Evolutionary conservation across 1,140 invertebrate genomes (phyloP).

Genomic region (Procambarus virginalis): DNA sequence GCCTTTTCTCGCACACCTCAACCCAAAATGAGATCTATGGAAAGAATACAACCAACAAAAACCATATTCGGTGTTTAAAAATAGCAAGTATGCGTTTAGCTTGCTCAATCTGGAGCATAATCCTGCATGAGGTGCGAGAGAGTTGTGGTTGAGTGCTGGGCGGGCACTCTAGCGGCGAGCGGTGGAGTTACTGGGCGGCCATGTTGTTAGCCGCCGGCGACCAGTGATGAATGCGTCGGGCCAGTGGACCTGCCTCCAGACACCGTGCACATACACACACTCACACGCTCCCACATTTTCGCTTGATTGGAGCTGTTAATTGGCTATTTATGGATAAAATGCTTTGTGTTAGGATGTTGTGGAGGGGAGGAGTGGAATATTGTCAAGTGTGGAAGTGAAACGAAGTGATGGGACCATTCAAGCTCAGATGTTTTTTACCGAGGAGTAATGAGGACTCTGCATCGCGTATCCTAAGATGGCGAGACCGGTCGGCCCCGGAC

Average conservation of each 20-base stretch:
- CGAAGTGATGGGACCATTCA: constrained; percentile 67
- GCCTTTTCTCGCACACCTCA: not conserved
- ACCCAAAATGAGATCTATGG: not conserved
- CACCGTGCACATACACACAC: constrained; percentile 37
- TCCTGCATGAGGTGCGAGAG: constrained; percentile 13
- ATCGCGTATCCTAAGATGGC: constrained; percentile 68
- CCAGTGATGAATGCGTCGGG: constrained; percentile 66
- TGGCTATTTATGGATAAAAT: constrained; percentile 54
- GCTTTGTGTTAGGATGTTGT: constrained; percentile 51
- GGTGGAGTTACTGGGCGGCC: constrained; percentile 61
- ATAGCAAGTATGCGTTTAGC: constrained; percentile 24
- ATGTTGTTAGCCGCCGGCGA: constrained; percentile 60
- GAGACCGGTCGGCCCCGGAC: constrained; percentile 64
- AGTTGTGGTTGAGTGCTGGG: constrained; percentile 51
- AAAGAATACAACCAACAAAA: not conserved
- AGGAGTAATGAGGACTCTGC: constrained; percentile 59
- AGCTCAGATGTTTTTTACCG: constrained; percentile 54
- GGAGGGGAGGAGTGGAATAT: constrained; percentile 38
- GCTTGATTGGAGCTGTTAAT: constrained; percentile 40
- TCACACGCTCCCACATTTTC: constrained; percentile 50
- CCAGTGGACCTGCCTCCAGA: constrained; percentile 56
- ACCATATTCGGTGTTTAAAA: constrained; percentile 16
- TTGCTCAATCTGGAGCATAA: constrained; percentile 40
- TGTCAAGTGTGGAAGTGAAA: constrained; percentile 55
- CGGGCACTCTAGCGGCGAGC: constrained; percentile 53